Conservation (phyloP, 2,797 vertebrate species). For the Eidolon dupreanum region DNA sequence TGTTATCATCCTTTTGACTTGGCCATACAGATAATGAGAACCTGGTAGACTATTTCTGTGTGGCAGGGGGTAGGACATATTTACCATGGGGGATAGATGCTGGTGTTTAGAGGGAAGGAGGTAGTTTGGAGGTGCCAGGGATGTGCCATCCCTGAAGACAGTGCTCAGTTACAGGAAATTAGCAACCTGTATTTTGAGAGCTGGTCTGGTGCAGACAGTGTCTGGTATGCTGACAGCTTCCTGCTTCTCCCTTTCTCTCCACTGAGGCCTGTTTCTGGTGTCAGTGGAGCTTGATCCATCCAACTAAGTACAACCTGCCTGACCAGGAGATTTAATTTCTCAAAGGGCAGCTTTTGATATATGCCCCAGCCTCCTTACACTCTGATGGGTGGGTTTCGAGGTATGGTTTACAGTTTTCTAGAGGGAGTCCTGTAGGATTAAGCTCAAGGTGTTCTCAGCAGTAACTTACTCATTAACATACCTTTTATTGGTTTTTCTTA, state of each 20-base stretch:
- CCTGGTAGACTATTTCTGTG: neutral
- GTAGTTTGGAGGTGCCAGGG: neutral
- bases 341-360: neutral
- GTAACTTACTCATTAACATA: neutral
- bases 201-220: neutral
- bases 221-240: neutral
- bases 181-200: neutral
- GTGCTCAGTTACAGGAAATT: neutral
- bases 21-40: neutral
- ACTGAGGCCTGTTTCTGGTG: neutral
- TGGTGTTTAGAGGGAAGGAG: neutral
- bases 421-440: too few species aligned
- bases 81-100: neutral
- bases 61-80: neutral
- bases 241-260: neutral
- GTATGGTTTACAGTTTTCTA: neutral
- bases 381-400: neutral
- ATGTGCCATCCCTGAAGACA: neutral
- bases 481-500: neutral
- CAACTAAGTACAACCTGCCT: neutral
- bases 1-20: neutral
- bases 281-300: neutral
- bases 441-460: neutral
- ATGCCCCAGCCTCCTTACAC: fast-evolving
- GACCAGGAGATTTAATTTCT: neutral